Percentiles rank a stretch among this genome's conserved stretches.
These are phyloP conservation scores for Syrphus vitripennis DNA, from an alignment of 2,888 invertebrate genomes.

Conservation along the genomic window DNA sequence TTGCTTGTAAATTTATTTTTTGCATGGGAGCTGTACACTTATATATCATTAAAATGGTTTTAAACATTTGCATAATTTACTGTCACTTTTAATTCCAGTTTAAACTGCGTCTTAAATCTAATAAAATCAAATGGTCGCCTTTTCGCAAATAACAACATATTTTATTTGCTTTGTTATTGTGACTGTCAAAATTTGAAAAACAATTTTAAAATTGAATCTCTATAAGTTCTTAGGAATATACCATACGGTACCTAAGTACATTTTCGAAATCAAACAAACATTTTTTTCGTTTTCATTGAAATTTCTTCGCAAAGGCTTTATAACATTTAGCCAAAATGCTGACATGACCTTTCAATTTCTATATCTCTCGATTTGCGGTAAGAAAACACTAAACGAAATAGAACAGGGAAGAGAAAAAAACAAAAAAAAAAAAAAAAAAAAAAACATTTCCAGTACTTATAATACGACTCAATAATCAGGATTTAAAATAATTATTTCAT, in stretches of 20 bases:
- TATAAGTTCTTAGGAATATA: not conserved
- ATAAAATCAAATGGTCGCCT: too few species aligned
- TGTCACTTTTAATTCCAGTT: too few species aligned
- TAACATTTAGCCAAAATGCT: not conserved
- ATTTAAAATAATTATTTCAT: constrained; percentile 66
- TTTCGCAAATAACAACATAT: too few species aligned
- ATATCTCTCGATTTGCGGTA: constrained; percentile 57
- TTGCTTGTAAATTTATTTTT: too few species aligned
- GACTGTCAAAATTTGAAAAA: too few species aligned
- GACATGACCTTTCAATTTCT: constrained; percentile 50
- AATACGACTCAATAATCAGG: constrained; percentile 59
- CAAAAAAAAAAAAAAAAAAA: constrained; percentile 46
- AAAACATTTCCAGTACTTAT: not conserved
- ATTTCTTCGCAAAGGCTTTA: not conserved
- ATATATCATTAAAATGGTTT: too few species aligned
- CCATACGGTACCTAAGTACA: not conserved
- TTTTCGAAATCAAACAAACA: not conserved
- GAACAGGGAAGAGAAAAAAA: constrained; percentile 32
- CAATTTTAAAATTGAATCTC: too few species aligned
- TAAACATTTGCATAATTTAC: too few species aligned
- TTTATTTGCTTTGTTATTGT: too few species aligned
- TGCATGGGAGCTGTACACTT: too few species aligned
- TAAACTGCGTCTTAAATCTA: too few species aligned
- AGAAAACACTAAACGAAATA: constrained; percentile 47
- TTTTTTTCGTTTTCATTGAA: not conserved